Evolutionary conservation across 2,888 invertebrate genomes (phyloP).

Genomic region (Drosophila gaucha): DNA sequence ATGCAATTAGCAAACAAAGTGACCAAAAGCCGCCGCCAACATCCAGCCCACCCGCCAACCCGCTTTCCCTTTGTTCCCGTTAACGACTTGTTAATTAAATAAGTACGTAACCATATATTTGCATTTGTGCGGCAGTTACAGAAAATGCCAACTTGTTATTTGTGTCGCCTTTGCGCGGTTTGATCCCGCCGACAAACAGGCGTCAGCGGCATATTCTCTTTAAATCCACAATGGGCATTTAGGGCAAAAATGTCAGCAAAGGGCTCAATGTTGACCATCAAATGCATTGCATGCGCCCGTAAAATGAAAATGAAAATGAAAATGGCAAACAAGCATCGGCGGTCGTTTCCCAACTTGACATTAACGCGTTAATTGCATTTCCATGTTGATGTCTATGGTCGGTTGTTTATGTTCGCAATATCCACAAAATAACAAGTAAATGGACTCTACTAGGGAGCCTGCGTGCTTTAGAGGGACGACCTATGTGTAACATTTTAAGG

Average conservation of each 20-base stretch:
- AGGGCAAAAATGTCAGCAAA: too few species aligned
- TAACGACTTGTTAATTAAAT: slow-evolving; percentile 71
- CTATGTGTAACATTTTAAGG: too few species aligned
- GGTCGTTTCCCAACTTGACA: slow-evolving; percentile 67
- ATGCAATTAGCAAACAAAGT: slow-evolving; percentile 66
- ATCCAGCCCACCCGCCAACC: too few species aligned
- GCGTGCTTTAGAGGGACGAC: too few species aligned
- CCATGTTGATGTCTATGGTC: slow-evolving; percentile 67
- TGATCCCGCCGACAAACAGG: too few species aligned
- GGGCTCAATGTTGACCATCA: too few species aligned
- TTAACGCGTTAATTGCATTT: slow-evolving; percentile 78
- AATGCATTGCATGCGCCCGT: too few species aligned
- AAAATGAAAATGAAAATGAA: too few species aligned
- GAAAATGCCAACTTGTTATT: slow-evolving; percentile 5
- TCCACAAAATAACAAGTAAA: too few species aligned
- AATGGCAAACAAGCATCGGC: slow-evolving; percentile 35
- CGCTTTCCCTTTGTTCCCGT: slow-evolving; percentile 35
- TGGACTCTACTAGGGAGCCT: too few species aligned
- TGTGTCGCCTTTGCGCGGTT: slow-evolving; percentile 18
- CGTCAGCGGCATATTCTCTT: too few species aligned
- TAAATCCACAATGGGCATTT: too few species aligned
- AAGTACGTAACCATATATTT: slow-evolving; percentile 49
- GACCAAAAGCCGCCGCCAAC: slow-evolving; percentile 26
- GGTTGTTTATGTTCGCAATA: slow-evolving; percentile 46
- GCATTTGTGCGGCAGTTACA: slow-evolving; percentile 4